Percentiles rank a stretch among this genome's conserved stretches.
Conservation (phyloP, 2,113 vertebrate species). For the Gracilinanus agilis region DNA sequence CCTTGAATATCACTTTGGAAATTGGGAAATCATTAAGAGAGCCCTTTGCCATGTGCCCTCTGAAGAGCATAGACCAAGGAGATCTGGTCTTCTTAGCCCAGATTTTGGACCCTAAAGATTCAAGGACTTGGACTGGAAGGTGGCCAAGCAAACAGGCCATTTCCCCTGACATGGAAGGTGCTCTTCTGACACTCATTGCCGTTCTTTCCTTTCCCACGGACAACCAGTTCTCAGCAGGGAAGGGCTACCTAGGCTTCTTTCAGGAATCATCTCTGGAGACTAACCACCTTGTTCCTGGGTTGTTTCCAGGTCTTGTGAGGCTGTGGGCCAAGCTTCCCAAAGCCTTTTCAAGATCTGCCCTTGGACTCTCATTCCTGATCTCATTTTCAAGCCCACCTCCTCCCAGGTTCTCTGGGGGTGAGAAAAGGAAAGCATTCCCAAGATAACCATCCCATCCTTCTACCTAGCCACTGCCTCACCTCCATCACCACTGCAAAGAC, state of each 20-base stretch:
- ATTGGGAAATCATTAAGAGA: not conserved
- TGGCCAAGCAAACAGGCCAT: conserved; percentile 34
- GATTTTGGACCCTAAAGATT: conserved; percentile 34
- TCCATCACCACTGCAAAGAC: not conserved
- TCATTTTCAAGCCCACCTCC: not conserved
- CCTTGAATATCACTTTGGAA: conserved; percentile 30
- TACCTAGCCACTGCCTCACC: not conserved
- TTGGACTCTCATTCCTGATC: not conserved
- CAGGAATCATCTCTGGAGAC: not conserved
- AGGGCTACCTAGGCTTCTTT: not conserved
- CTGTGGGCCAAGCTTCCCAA: conserved; percentile 17
- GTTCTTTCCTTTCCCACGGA: conserved; percentile 50
- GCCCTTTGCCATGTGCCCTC: not conserved
- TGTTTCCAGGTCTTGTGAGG: not conserved
- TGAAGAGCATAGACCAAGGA: conserved; percentile 26
- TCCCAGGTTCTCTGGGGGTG: not conserved
- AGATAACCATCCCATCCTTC: not conserved
- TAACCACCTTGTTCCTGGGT: not conserved
- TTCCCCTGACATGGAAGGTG: conserved; percentile 34
- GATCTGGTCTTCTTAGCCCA: conserved; percentile 33
- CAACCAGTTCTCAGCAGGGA: conserved; percentile 5
- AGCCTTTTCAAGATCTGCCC: conserved; percentile 8
- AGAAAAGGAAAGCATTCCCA: conserved; percentile 10
- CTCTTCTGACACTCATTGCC: not conserved
- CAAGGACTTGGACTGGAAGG: conserved; percentile 31